Conservation (phyloP, 2,888 invertebrate genomes). For the Rhamnusium bicolor region DNA sequence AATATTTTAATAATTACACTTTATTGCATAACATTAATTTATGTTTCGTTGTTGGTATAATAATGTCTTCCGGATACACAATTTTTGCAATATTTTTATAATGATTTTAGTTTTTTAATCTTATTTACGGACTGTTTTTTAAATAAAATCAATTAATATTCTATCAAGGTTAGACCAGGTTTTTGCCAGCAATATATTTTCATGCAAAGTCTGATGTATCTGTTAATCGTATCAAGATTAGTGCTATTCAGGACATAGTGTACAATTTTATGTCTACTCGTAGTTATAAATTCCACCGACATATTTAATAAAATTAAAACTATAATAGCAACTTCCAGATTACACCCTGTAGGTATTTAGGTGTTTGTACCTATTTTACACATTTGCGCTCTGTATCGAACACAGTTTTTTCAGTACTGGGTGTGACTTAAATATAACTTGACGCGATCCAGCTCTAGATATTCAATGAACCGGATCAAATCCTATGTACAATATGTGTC, state of each 20-base stretch:
- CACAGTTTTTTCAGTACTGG: slow-evolving; percentile 25
- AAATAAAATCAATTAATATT: background rate
- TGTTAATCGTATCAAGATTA: too few relatives aligned
- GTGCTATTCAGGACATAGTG: too few relatives aligned
- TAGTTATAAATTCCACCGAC: too few relatives aligned
- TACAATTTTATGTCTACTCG: too few relatives aligned
- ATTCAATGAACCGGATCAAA: slow-evolving; percentile 40
- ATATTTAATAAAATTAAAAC: too few relatives aligned
- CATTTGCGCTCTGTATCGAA: background rate
- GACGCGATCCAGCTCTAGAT: slow-evolving; percentile 38
- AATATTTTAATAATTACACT: too few relatives aligned
- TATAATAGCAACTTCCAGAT: background rate
- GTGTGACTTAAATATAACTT: slow-evolving; percentile 37
- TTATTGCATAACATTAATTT: too few relatives aligned
- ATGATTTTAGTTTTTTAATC: background rate
- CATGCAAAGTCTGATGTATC: background rate
- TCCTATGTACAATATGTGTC: background rate
- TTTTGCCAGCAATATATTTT: background rate
- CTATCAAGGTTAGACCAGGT: background rate
- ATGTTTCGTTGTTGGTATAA: background rate
- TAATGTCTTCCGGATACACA: background rate
- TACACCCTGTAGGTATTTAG: slow-evolving; percentile 2
- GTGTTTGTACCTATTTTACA: slow-evolving; percentile 9
- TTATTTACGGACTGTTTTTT: background rate
- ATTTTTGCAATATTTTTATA: background rate